A percentile compares a stretch with the other conserved stretches of the same genome.
Evolutionary conservation across 2,797 vertebrate genomes (phyloP).

Genomic region (Rhyacichthys aspro): DNA sequence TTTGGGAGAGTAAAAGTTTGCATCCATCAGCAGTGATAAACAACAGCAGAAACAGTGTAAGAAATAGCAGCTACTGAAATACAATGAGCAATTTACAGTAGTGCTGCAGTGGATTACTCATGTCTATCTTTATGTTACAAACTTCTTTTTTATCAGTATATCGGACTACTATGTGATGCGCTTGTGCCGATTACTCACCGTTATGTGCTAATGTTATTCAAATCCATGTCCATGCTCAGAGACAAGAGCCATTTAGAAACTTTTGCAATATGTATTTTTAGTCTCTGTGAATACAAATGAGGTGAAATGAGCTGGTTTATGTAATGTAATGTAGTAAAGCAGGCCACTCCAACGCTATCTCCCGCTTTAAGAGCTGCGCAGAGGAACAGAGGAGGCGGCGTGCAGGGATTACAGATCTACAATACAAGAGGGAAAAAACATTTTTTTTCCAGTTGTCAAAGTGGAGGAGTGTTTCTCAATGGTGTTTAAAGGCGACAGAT

Average conservation of each 20-base stretch:
- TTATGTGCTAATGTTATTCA: constrained; percentile 28
- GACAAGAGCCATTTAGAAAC: constrained; percentile 62
- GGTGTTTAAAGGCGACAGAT: constrained; percentile 27
- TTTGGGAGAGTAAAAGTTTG: too few relatives aligned
- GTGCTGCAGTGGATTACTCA: too few relatives aligned
- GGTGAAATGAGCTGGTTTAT: constrained; percentile 67
- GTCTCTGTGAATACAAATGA: constrained; percentile 60
- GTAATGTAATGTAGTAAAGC: constrained; percentile 60
- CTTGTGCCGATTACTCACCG: constrained; percentile 13
- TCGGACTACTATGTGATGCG: background rate
- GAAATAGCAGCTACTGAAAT: too few relatives aligned
- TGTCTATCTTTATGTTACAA: background rate
- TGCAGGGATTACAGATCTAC: constrained; percentile 44
- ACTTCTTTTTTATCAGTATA: background rate
- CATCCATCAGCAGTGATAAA: too few relatives aligned
- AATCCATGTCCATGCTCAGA: constrained; percentile 39
- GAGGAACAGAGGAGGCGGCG: constrained; percentile 19
- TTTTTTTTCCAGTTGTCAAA: constrained; percentile 28
- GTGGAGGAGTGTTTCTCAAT: constrained; percentile 17
- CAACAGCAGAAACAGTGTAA: too few relatives aligned
- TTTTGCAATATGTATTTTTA: constrained; percentile 72
- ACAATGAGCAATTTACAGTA: too few relatives aligned
- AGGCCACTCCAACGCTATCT: constrained; percentile 43
- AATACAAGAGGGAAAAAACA: constrained; percentile 7
- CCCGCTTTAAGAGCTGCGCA: constrained; percentile 48